phyloP scores from a whole-genome alignment of 1,140 invertebrate species.

The Drosophila sulfurigaster region DNA sequence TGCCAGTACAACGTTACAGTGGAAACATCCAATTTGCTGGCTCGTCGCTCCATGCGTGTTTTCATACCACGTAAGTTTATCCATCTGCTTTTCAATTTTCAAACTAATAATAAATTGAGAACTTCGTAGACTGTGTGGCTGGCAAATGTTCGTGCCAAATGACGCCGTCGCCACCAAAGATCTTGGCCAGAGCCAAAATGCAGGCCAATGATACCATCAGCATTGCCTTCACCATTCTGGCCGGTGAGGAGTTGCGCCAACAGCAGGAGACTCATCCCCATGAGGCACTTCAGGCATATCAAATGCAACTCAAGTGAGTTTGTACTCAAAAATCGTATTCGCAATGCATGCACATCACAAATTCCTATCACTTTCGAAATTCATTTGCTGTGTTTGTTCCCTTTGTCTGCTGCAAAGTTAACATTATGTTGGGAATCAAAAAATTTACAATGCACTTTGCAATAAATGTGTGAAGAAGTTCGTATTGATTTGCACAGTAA shows the following conservation, averaged over 20 bases:
- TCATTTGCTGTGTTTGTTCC: too few species aligned
- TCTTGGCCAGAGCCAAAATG: slow-evolving; percentile 58
- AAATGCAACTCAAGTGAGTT: slow-evolving; percentile 68
- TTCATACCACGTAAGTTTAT: slow-evolving; percentile 60
- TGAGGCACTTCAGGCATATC: slow-evolving; percentile 50
- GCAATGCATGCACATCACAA: too few species aligned
- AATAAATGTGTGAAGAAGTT: too few species aligned
- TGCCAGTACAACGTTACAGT: slow-evolving; percentile 75
- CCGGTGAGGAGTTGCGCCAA: slow-evolving; percentile 59
- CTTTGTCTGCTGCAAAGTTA: too few species aligned
- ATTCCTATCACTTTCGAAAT: too few species aligned
- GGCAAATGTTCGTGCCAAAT: slow-evolving; percentile 69
- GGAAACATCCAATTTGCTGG: slow-evolving; percentile 69
- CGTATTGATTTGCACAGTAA: too few species aligned
- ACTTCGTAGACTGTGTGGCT: slow-evolving; percentile 61
- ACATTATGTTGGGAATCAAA: too few species aligned
- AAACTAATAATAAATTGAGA: too few species aligned
- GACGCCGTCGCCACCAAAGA: slow-evolving; percentile 52
- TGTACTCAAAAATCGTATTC: neutral
- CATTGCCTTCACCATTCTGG: slow-evolving; percentile 58
- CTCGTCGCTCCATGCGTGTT: slow-evolving; percentile 51
- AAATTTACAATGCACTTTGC: too few species aligned
- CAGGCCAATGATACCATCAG: slow-evolving; percentile 66
- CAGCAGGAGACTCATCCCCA: slow-evolving; percentile 47
- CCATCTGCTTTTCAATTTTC: neutral